Base-by-base conservation (phyloP, 1,140 invertebrate species). In the Lutraria rhynchaena region DNA sequence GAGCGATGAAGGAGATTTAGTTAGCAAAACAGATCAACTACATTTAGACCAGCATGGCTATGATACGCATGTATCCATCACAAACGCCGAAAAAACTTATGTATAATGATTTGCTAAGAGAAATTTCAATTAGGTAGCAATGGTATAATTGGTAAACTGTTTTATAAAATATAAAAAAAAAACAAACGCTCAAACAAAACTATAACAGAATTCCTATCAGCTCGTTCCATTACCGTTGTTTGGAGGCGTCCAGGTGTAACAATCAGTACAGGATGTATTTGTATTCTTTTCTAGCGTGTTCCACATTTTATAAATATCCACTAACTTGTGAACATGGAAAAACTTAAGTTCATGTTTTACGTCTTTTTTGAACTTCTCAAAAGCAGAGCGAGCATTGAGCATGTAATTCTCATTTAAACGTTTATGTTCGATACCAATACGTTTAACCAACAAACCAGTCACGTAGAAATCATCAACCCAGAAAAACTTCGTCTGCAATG, bases 381-480 rank as follows among this genome's bases (percentile, higher is more conserved):
- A 61, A 22, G 70, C 67, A 37, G 33, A 44, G 24, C 74, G 41
- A 22, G 69, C 63, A 44, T 82, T 84, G 49, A 80, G 63, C 55
- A 77, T 84, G 49, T 81, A 76, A 33, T 57, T 51, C 5, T 83
- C 65, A 46, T 74, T 81, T n/a, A 81, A 61, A 49, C 67, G 46
- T 60, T 51, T 77, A 58, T 87, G 85, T 60, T 81, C 69, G 5
- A 84, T 58, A 7, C 61, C 65, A 9, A 88, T 44, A 35, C 76
- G 80, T 55, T 71, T 35, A 31, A 84, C 80, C n/a, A 91, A 70
- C 27, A 91, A 41, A 19, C 91, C 91, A 15, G 90, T 92, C 22
- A 91, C 75, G 82, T 91, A 92, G 13, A 91, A 88, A 83, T 92
- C 91, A 73, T 92, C 91, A 44, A 92, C 85, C 88, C 89, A 92